Percentiles rank a stretch among this genome's conserved stretches.
Evolutionary conservation across 2,113 vertebrate genomes (phyloP).

Genomic region (Oreochromis spilurus): DNA sequence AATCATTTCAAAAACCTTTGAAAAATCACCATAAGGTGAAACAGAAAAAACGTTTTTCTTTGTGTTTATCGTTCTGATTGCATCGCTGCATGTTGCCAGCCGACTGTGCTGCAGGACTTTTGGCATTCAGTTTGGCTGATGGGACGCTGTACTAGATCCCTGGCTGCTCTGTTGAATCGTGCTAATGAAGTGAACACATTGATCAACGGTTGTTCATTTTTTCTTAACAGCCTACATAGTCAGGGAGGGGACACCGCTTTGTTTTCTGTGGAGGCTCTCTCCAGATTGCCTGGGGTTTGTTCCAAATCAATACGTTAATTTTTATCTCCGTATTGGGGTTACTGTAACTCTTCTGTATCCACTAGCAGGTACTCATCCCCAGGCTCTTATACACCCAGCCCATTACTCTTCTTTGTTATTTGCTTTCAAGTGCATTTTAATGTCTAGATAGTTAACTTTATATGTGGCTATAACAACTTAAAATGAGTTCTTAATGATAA

Average conservation of each 20-base stretch:
- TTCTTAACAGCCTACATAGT: neutral
- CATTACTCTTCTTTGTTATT: neutral
- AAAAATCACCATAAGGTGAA: neutral
- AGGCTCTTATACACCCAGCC: neutral
- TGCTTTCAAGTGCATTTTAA: slow-evolving; percentile 8
- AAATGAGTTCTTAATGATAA: neutral
- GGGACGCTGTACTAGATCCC: neutral
- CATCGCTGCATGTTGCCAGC: slow-evolving; percentile 2
- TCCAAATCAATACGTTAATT: neutral
- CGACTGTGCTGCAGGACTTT: slow-evolving; percentile 7
- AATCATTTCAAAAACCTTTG: neutral
- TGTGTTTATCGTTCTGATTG: neutral
- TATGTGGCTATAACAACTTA: neutral
- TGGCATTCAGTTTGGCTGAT: slow-evolving; percentile 26
- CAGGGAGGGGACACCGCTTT: neutral
- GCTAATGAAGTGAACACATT: slow-evolving; percentile 49
- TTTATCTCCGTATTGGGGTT: neutral
- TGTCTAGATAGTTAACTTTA: neutral
- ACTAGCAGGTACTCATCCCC: neutral
- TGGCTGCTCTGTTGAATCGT: neutral
- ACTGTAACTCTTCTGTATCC: neutral
- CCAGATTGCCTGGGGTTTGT: neutral
- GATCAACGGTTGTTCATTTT: slow-evolving; percentile 27
- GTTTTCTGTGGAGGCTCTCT: neutral
- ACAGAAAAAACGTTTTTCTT: neutral